Conservation (phyloP, 2,888 invertebrate species). For the Drosophila gaucha region DNA sequence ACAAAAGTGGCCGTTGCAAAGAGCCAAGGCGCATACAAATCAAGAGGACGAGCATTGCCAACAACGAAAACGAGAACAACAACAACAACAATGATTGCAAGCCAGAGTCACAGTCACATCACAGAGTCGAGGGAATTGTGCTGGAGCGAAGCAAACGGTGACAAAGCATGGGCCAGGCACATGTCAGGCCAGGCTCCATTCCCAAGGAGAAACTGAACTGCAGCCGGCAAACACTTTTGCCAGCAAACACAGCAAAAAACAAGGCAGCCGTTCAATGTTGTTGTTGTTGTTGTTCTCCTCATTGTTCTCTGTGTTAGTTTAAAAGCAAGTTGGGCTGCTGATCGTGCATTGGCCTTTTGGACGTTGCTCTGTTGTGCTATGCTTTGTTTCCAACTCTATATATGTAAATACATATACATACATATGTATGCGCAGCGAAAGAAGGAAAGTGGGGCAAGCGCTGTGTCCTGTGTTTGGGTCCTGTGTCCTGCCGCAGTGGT, state of each 20-base stretch:
- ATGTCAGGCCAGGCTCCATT: slow-evolving; percentile 30
- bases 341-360: slow-evolving; percentile 66
- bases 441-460: slow-evolving; percentile 44
- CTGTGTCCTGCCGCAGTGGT: slow-evolving; percentile 43
- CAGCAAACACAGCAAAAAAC: slow-evolving; percentile 27
- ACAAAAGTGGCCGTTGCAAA: slow-evolving; percentile 68
- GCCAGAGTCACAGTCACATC: slow-evolving; percentile 50
- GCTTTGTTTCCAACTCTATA: slow-evolving; percentile 26
- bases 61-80: slow-evolving; percentile 45
- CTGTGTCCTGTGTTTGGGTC: slow-evolving; percentile 29
- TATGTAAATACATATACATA: too few relatives aligned
- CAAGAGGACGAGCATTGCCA: slow-evolving; percentile 46
- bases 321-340: slow-evolving; percentile 48
- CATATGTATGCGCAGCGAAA: neutral
- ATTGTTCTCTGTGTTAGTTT: slow-evolving; percentile 25
- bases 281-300: slow-evolving; percentile 8
- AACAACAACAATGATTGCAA: slow-evolving; percentile 29
- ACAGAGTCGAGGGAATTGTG: slow-evolving; percentile 40
- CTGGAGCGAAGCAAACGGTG: slow-evolving; percentile 27
- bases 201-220: slow-evolving; percentile 18
- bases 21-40: slow-evolving; percentile 70
- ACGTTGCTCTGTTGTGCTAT: slow-evolving; percentile 16
- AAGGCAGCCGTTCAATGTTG: slow-evolving; percentile 8
- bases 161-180: slow-evolving; percentile 28
- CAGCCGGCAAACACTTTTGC: slow-evolving; percentile 36